Evolutionary conservation across 1,140 invertebrate species (phyloP), one percentile per base, ranked within the genome.

Genomic region (Neoseiulus cucumeris): DNA sequence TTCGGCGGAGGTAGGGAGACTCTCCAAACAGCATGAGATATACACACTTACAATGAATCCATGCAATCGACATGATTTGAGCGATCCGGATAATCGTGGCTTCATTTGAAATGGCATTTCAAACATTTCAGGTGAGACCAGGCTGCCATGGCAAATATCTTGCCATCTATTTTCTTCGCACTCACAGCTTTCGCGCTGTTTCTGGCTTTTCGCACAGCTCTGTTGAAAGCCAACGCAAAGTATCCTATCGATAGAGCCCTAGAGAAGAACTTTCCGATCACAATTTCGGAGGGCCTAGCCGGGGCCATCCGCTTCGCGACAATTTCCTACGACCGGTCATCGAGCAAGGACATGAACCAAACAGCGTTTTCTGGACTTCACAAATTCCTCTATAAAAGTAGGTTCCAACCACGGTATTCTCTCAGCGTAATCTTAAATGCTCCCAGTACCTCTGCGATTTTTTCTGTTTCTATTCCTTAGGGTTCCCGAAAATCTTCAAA

Each of bases 401-500:
- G 33, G 51, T 59, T 9, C 25, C 14, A 47, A 7, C 7, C 25
- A 12, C 12, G n/a, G 12, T 44, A 44, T 12, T 47, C 45, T 47
- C 4, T 47, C 42, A 44, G 12, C 42, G n/a, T 44, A 44, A 44
- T 44, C 12, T 12, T n/a, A 12, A n/a, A 44, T 12, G 42, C 12
- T 44, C 42, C 42, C n/a, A 44, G 12, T 12, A n/a, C n/a, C 42
- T 44, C n/a, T 44, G 42, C n/a, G 12, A 44, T 44, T 47, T 47
- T 47, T 47, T 6, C 14, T 14, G 6, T 4, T 47, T 4, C 6
- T 14, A 4, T 4, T 14, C 14, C 14, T 47, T 44, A 64, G 64
- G 41, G 14, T 67, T 33, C 42, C 66, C 64, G 33, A 33, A 59
- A 44, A 66, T 67, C 12, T 64, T n/a, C 25, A 22, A 14, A 4